Evolutionary conservation across 2,888 invertebrate species (phyloP).

Genomic region (Chymomyza caudatula): DNA sequence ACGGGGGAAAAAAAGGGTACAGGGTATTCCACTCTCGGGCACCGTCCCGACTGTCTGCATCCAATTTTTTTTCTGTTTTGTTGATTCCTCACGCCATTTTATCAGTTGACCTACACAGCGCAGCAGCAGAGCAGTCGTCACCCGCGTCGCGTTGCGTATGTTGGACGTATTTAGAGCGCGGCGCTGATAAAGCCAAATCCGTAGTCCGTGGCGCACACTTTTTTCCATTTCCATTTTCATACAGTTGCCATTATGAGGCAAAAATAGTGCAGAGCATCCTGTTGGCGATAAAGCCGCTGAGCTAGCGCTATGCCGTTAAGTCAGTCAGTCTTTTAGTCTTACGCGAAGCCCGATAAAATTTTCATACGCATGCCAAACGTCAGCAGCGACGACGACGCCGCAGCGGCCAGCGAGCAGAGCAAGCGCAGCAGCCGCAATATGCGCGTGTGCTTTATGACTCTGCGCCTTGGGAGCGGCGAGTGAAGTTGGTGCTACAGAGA

Average conservation of each 20-base stretch:
- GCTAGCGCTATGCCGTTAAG: slow-evolving; percentile 3
- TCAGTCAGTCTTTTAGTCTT: background rate
- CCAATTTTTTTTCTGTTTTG: slow-evolving; percentile 6
- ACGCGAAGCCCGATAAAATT: slow-evolving; percentile 33
- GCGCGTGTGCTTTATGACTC: background rate
- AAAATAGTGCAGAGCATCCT: slow-evolving; percentile 52
- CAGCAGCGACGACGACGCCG: background rate
- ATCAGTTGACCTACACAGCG: slow-evolving; percentile 65
- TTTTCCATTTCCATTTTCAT: slow-evolving; percentile 29
- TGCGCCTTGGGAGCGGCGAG: background rate
- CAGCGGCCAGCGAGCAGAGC: background rate
- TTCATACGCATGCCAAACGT: slow-evolving; percentile 14
- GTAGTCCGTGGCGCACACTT: slow-evolving; percentile 6
- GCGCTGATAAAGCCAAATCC: background rate
- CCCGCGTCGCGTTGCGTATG: background rate
- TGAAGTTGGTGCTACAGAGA: background rate
- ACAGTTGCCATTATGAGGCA: slow-evolving; percentile 23
- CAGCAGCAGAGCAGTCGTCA: slow-evolving; percentile 8
- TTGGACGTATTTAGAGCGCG: slow-evolving; percentile 13
- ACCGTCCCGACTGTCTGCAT: too few species aligned
- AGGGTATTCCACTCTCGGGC: too few species aligned
- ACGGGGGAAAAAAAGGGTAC: too few species aligned
- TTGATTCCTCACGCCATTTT: slow-evolving; percentile 47
- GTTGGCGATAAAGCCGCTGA: slow-evolving; percentile 42
- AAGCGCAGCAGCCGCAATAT: background rate